These are phyloP conservation scores for Dinomys branickii DNA, from an alignment of 2,113 vertebrate species.

Conservation along the genomic window DNA sequence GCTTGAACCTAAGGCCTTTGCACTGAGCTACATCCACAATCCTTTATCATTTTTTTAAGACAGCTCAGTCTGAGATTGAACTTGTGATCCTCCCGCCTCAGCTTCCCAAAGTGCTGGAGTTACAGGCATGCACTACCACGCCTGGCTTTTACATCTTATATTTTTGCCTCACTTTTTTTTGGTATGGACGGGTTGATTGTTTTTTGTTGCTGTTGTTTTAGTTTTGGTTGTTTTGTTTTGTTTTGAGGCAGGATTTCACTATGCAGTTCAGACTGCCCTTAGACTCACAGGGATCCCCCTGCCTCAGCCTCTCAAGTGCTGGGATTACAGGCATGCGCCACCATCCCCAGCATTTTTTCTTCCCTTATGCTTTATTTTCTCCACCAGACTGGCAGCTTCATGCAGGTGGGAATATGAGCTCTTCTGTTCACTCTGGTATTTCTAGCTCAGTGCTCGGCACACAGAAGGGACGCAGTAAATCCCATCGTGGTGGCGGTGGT, in stretches of 20 bases:
- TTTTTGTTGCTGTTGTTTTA: not conserved
- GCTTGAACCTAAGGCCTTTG: not conserved
- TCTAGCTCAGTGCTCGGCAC: not conserved
- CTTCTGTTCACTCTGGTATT: not conserved
- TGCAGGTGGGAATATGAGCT: not conserved
- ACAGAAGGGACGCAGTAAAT: not conserved
- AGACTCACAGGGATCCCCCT: not conserved
- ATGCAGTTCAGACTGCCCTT: not conserved
- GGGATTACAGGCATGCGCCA: not conserved
- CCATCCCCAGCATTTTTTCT: not conserved
- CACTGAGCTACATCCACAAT: not conserved
- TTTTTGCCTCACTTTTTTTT: not conserved
- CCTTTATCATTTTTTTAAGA: not conserved
- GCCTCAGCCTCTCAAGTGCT: not conserved
- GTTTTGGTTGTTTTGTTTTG: not conserved
- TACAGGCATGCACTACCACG: not conserved
- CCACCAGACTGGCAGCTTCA: not conserved
- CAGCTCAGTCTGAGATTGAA: not conserved
- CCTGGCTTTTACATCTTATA: not conserved
- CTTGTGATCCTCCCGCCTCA: not conserved
- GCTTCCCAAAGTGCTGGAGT: not conserved
- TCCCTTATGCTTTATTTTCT: not conserved
- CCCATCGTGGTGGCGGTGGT: accelerated
- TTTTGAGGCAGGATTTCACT: not conserved
- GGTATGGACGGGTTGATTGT: not conserved